These are phyloP conservation scores for Archocentrus centrarchus DNA, from an alignment of 2,113 vertebrate species.

Conservation along the genomic window DNA sequence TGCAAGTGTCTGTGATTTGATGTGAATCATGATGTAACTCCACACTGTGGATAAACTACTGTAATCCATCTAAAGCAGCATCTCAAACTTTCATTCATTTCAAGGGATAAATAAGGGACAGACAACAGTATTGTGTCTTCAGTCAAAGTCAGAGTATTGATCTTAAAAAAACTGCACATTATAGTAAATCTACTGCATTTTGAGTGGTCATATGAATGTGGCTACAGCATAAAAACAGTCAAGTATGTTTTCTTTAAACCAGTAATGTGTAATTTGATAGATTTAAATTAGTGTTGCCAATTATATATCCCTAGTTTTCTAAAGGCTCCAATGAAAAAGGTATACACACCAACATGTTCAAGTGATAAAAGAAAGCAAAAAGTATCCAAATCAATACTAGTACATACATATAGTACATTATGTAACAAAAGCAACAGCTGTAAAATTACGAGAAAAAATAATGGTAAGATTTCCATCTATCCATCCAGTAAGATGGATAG, in stretches of 20 bases:
- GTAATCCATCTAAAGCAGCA: slow-evolving; percentile 22
- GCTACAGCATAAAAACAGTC: neutral
- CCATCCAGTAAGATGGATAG: too few species aligned
- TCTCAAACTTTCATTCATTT: slow-evolving; percentile 19
- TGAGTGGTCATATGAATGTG: neutral
- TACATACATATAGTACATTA: neutral
- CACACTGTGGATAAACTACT: neutral
- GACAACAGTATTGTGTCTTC: neutral
- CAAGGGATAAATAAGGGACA: neutral
- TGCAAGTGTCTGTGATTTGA: slow-evolving; percentile 2
- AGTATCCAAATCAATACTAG: neutral
- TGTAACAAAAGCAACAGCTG: neutral
- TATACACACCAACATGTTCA: neutral
- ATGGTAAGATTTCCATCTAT: neutral
- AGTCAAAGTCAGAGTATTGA: slow-evolving; percentile 11
- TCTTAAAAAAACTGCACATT: neutral
- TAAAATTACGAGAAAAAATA: neutral
- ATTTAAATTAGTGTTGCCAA: neutral
- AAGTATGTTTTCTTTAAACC: neutral
- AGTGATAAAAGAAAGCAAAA: neutral
- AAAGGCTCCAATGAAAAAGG: neutral
- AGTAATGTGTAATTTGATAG: neutral
- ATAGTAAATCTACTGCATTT: neutral
- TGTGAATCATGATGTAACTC: slow-evolving; percentile 27
- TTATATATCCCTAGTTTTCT: neutral